Conservation (phyloP, 2,113 vertebrate genomes). For the Bos javanicus region DNA sequence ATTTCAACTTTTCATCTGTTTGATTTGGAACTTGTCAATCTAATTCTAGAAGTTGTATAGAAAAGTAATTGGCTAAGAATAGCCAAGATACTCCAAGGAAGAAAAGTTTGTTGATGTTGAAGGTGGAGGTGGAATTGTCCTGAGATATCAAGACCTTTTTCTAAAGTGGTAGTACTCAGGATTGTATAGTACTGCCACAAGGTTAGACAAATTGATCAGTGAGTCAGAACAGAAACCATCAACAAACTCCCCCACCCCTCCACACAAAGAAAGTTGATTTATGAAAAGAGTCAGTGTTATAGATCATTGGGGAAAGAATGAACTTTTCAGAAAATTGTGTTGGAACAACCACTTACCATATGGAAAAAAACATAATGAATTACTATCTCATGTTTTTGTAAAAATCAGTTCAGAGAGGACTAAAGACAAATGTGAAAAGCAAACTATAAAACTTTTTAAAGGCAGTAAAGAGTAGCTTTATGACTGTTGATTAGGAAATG, state of each 20-base stretch:
- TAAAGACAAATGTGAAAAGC: slow-evolving; percentile 22
- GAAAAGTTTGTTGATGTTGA: neutral
- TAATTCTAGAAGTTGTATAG: neutral
- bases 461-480: neutral
- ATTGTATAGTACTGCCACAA: neutral
- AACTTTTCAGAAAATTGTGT: neutral
- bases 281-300: neutral
- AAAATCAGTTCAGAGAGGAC: neutral
- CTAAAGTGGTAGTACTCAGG: neutral
- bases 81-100: neutral
- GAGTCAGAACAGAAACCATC: neutral
- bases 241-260: neutral
- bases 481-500: neutral
- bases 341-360: neutral
- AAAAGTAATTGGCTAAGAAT: neutral
- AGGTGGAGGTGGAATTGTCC: neutral
- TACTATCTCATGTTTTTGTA: slow-evolving; percentile 14
- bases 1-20: neutral
- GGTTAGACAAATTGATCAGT: neutral
- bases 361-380: neutral
- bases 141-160: neutral
- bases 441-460: slow-evolving; percentile 9
- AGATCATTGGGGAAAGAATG: neutral
- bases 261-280: neutral
- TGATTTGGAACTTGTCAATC: neutral